Conservation (phyloP, 2,113 vertebrate genomes). For the Chaetorhynchus papuensis region DNA sequence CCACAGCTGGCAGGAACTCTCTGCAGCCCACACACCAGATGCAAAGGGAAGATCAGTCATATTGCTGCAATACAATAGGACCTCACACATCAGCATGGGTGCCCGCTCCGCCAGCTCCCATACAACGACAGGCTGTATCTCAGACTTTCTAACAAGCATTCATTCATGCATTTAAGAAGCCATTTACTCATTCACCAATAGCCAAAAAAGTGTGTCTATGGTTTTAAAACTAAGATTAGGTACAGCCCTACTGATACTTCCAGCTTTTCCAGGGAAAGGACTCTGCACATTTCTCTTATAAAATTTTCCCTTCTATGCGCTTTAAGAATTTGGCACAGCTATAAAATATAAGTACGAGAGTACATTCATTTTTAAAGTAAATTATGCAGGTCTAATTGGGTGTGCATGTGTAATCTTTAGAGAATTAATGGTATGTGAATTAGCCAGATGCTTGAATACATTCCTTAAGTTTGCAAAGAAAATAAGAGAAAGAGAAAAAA, state of each 20-base stretch:
- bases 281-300: background rate
- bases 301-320: background rate
- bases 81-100: background rate
- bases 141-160: background rate
- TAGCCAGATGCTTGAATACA: background rate
- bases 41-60: background rate
- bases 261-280: background rate
- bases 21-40: background rate
- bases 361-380: background rate
- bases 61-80: background rate
- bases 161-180: background rate
- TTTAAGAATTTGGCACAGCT: background rate
- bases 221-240: background rate
- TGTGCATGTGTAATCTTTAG: background rate
- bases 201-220: background rate
- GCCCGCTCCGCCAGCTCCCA: background rate
- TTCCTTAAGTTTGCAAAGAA: background rate
- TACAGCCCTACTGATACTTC: background rate
- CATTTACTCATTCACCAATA: background rate
- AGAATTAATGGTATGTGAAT: constrained; percentile 3
- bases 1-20: background rate
- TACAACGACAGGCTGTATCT: background rate
- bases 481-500: background rate
- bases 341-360: background rate
- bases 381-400: background rate